phyloP scores from a whole-genome alignment of 2,113 vertebrate species.

The Datnioides undecimradiatus region DNA sequence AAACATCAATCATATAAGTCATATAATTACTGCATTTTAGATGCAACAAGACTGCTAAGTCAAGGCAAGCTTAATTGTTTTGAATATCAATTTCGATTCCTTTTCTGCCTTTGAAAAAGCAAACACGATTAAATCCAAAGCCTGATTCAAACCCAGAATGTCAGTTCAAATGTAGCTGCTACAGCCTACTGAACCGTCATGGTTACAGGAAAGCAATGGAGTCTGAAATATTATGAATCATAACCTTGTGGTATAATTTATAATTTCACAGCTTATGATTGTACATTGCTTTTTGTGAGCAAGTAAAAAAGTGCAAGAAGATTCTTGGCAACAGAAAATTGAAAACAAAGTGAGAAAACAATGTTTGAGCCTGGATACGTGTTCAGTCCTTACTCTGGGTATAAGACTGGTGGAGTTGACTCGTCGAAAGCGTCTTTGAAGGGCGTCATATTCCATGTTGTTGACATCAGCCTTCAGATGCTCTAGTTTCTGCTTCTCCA shows the following conservation, averaged over 20 bases:
- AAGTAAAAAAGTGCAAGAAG: neutral
- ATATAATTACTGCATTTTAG: neutral
- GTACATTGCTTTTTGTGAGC: neutral
- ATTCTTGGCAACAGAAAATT: neutral
- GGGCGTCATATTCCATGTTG: constrained; percentile 96
- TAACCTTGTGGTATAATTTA: neutral
- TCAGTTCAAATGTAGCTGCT: neutral
- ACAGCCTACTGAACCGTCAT: neutral
- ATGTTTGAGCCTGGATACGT: neutral
- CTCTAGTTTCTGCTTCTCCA: constrained; percentile 94
- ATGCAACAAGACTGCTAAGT: neutral
- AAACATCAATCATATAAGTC: neutral
- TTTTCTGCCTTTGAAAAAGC: neutral
- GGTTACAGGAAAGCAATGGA: neutral
- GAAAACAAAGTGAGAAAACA: neutral
- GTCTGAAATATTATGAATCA: neutral
- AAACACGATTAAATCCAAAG: neutral
- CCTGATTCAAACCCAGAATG: neutral
- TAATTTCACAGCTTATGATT: neutral
- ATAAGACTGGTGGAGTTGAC: constrained; percentile 94
- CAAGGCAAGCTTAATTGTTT: neutral
- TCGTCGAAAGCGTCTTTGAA: constrained; percentile 95
- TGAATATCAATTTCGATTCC: neutral
- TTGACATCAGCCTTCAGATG: constrained; percentile 95
- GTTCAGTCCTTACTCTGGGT: constrained; percentile 87